These are phyloP conservation scores for Linnaemya vulpina DNA, from an alignment of 2,888 invertebrate genomes.

Conservation along the genomic window DNA sequence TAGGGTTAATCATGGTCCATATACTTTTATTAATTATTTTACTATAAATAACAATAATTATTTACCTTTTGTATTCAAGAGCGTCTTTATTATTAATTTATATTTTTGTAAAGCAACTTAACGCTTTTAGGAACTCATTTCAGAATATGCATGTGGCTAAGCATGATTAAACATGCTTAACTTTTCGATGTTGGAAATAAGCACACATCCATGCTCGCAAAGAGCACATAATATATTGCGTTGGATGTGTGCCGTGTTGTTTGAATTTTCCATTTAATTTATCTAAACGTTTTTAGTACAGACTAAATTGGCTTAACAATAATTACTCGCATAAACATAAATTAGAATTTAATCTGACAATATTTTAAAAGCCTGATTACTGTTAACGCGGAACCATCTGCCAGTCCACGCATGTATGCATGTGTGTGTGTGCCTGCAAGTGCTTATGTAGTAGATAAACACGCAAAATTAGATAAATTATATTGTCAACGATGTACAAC, in stretches of 20 bases:
- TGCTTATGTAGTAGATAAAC: not conserved
- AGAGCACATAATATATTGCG: not conserved
- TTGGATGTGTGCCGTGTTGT: not conserved
- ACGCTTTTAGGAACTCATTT: too few relatives aligned
- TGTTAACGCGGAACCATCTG: slow-evolving; percentile 19
- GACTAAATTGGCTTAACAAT: slow-evolving; percentile 48
- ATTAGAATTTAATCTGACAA: slow-evolving; percentile 60
- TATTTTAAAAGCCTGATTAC: slow-evolving; percentile 47
- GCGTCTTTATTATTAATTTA: too few relatives aligned
- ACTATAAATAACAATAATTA: too few relatives aligned
- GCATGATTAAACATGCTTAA: not conserved
- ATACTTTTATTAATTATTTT: too few relatives aligned
- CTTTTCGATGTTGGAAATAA: not conserved
- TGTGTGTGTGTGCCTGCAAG: not conserved
- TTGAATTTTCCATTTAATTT: slow-evolving; percentile 30
- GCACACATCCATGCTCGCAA: too few relatives aligned
- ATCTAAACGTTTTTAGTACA: slow-evolving; percentile 25
- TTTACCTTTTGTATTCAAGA: too few relatives aligned
- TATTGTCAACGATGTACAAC: not conserved
- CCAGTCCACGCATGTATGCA: not conserved
- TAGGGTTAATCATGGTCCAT: too few relatives aligned
- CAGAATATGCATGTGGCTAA: not conserved
- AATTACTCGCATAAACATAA: slow-evolving; percentile 59
- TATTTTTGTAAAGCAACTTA: too few relatives aligned
- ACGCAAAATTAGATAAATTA: not conserved